Percentiles rank a stretch among this genome's conserved stretches.
phyloP scores from a whole-genome alignment of 2,888 invertebrate species.

The Melieria crassipennis region DNA sequence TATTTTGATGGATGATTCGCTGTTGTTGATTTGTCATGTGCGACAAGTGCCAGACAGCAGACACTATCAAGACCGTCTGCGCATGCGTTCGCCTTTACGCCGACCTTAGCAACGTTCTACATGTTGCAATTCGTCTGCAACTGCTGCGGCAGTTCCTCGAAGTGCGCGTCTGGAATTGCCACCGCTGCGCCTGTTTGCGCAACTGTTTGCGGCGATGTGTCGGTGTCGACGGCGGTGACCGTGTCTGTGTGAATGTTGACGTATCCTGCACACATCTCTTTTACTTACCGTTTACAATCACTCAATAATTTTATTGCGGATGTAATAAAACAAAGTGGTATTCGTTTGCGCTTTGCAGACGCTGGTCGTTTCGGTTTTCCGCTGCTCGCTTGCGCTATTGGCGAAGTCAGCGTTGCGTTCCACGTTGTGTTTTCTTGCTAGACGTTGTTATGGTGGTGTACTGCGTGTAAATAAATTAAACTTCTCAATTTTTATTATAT shows the following conservation, averaged over 20 bases:
- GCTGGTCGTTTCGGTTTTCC: not conserved
- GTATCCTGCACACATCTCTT: not conserved
- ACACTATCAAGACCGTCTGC: no score
- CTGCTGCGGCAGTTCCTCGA: not conserved
- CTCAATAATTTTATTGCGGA: slow-evolving; percentile 6
- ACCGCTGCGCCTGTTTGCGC: not conserved
- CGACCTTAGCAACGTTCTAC: no score
- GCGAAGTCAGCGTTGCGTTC: not conserved
- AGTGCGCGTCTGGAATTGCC: not conserved
- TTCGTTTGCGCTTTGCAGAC: not conserved
- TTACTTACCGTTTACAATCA: not conserved
- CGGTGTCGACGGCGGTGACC: not conserved
- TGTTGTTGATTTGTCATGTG: no score
- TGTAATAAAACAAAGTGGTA: slow-evolving; percentile 7
- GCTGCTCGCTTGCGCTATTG: not conserved
- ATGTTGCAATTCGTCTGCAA: not conserved
- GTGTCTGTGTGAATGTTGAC: not conserved
- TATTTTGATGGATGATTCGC: no score
- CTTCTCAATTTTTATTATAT: not conserved
- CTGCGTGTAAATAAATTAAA: not conserved
- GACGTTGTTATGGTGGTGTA: not conserved
- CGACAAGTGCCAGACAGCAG: no score
- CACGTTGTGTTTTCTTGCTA: no score
- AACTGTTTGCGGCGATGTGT: not conserved
- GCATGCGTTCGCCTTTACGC: no score